Conservation (phyloP, 2,113 vertebrate species). For the Oreochromis aureus region DNA sequence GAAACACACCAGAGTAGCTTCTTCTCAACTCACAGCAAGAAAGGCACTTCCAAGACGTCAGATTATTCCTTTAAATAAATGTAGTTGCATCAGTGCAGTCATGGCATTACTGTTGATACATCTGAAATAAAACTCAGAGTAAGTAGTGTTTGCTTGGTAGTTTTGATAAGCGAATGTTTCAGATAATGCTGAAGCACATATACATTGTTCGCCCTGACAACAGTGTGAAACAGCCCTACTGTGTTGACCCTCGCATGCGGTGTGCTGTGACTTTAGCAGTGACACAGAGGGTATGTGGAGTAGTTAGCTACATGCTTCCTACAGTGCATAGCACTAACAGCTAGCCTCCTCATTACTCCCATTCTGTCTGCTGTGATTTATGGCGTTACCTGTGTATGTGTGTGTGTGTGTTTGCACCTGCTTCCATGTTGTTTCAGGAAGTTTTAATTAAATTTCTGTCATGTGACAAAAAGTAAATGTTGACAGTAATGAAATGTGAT, state of each 20-base stretch:
- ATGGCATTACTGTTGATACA: background rate
- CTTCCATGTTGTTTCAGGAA: conserved; percentile 9
- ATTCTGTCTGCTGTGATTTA: conserved; percentile 87
- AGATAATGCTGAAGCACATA: background rate
- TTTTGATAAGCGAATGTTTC: background rate
- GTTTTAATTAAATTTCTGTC: conserved; percentile 43
- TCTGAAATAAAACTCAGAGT: background rate
- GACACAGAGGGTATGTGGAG: background rate
- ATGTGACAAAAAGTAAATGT: conserved; percentile 34
- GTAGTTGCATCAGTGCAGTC: background rate
- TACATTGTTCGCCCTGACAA: background rate
- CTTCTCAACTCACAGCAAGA: background rate
- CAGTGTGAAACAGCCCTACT: background rate
- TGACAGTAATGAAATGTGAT: conserved; percentile 51
- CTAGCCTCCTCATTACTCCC: conserved; percentile 78
- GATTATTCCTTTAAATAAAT: background rate
- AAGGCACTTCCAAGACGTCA: background rate
- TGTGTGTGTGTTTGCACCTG: conserved; percentile 6
- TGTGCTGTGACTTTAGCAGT: background rate
- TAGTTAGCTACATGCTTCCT: conserved; percentile 38
- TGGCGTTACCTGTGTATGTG: conserved; percentile 52
- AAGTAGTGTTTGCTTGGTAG: background rate
- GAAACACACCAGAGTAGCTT: background rate
- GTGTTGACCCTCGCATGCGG: background rate
- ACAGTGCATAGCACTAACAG: conserved; percentile 28